Conservation (phyloP, 2,797 vertebrate genomes). For the Poecile montanus region DNA sequence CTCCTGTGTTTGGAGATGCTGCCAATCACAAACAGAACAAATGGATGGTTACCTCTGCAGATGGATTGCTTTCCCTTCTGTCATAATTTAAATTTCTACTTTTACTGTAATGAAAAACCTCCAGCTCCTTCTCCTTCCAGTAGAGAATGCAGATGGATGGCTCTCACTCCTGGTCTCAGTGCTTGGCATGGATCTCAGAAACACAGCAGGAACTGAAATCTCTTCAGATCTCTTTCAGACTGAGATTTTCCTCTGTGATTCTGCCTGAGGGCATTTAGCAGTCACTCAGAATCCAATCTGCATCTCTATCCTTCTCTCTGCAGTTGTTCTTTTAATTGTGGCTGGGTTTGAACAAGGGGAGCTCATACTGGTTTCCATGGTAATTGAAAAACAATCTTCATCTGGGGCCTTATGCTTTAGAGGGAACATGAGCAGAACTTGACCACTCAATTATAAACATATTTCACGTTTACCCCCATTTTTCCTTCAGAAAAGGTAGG, state of each 20-base stretch:
- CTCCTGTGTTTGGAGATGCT: background rate
- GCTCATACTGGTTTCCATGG: background rate
- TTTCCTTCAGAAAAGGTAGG: background rate
- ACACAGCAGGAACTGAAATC: background rate
- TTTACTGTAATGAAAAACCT: background rate
- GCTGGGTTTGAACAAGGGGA: background rate
- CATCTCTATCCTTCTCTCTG: background rate
- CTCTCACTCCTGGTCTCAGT: background rate
- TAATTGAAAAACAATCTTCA: background rate
- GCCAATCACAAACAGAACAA: background rate
- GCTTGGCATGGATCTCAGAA: background rate
- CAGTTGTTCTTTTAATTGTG: background rate
- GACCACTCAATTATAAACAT: background rate
- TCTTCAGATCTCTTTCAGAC: background rate
- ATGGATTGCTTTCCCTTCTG: background rate
- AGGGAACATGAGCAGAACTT: background rate
- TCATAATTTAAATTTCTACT: background rate
- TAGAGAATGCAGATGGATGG: background rate
- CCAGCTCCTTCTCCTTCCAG: background rate
- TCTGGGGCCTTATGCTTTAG: background rate
- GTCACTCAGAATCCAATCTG: background rate
- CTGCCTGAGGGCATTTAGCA: background rate
- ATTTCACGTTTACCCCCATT: background rate
- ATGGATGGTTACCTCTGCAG: background rate
- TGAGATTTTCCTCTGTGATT: background rate